Base-by-base conservation (phyloP, 2,113 vertebrate genomes). In the Lota lota region DNA sequence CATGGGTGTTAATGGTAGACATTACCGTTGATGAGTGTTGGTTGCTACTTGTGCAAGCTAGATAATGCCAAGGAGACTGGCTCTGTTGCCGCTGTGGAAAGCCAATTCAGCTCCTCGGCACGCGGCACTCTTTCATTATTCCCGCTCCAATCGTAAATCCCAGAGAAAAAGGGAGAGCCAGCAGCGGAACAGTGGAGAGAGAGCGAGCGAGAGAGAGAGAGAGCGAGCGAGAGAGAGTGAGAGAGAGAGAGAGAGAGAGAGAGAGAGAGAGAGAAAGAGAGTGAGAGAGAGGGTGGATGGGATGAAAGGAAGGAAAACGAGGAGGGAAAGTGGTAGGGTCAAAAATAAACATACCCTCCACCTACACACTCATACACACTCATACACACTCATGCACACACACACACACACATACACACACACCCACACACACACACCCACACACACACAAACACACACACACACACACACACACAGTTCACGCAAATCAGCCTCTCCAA, bases 61-160 rank as follows among this genome's bases (percentile, higher is more conserved):
- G 58, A 66, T 60, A 68, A 64, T 79, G 79, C 78, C 82, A 83
- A 84, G 80, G 58, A 75, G 70, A 81, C 84, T 79, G 78, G 63
- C 73, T 84, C 81, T 75, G 40, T 74, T 72, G 77, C 76, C 64
- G 54, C 69, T 74, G 72, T 79, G 77, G 56, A 78, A 77, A 68
- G 75, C 75, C 70, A 77, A 68, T 67, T 70, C 65, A 22, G 70
- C 69, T 74, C 82, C 70, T 74, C 74, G 76, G 85, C 79, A 77
- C 79, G 80, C 79, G 76, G 68, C 80, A 70, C 75, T 83, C 74
- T 84, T 84, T 85, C 75, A 79, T 84, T 80, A 75, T 74, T 74
- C 70, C 79, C 73, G 70, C 72, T 83, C 82, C 79, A 80, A 64
- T 72, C 57, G 71, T 77, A 76, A 85, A 81, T 75, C 68, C 80